Percentiles rank a stretch among this genome's conserved stretches.
phyloP scores from a whole-genome alignment of 2,797 vertebrate species.

The Poeciliopsis infans region DNA sequence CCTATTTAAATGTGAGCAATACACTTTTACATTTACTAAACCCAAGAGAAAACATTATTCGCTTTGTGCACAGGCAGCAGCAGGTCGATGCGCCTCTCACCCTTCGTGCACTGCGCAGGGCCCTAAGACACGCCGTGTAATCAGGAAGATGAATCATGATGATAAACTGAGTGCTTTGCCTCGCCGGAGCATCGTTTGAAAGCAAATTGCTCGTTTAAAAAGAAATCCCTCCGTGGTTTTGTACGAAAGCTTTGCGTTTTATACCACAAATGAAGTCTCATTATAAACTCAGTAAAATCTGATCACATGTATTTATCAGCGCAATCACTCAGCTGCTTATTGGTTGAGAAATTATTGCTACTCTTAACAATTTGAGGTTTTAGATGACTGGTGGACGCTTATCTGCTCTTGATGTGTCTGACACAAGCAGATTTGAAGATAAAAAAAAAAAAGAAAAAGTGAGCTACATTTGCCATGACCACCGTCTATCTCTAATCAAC shows the following conservation, averaged over 20 bases:
- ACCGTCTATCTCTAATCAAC: conserved; percentile 44
- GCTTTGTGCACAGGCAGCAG: conserved; percentile 2
- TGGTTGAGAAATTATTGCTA: conserved; percentile 10
- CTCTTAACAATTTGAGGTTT: neutral
- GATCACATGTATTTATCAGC: neutral
- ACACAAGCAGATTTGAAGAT: conserved; percentile 3
- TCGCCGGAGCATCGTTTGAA: conserved; percentile 37
- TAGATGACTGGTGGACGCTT: conserved; percentile 16
- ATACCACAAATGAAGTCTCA: neutral
- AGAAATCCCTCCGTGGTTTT: conserved; percentile 3
- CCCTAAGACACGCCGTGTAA: conserved; percentile 38
- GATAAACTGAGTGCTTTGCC: conserved; percentile 61
- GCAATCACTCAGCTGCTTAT: conserved; percentile 18
- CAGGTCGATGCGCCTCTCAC: conserved; percentile 26
- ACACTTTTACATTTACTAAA: conserved; percentile 9
- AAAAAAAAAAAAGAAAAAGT: conserved; percentile 6
- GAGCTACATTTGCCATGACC: conserved; percentile 54
- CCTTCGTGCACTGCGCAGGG: conserved; percentile 25
- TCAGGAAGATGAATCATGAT: conserved; percentile 62
- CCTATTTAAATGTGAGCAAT: neutral
- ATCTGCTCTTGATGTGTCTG: conserved; percentile 9
- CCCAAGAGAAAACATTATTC: neutral
- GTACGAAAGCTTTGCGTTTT: neutral
- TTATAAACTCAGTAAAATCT: neutral
- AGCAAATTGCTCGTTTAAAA: conserved; percentile 34